A percentile compares a stretch with the other conserved stretches of the same genome.
These are phyloP conservation scores for Boulengeromyrus knoepffleri DNA, from an alignment of 2,113 vertebrate genomes.

Conservation along the genomic window DNA sequence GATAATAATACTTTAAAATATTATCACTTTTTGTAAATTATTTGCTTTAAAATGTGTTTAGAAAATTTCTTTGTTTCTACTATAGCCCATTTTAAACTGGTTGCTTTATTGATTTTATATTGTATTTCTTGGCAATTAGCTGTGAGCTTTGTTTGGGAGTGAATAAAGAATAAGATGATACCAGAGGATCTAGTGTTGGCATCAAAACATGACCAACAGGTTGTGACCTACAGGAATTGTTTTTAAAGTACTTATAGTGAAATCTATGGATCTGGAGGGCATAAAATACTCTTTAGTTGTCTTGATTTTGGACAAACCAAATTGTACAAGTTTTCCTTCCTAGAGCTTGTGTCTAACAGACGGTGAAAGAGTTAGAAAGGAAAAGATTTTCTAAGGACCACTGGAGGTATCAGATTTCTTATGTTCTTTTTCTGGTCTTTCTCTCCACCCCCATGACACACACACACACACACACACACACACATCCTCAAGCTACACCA, in stretches of 20 bases:
- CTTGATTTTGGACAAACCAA: background rate
- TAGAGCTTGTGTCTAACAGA: background rate
- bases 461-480: conserved; percentile 16
- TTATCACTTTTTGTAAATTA: background rate
- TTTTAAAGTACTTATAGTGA: background rate
- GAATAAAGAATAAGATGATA: conserved; percentile 1
- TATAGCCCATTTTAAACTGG: background rate
- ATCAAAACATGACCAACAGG: background rate
- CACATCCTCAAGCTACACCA: conserved; percentile 28
- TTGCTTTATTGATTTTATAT: background rate
- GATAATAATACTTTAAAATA: background rate
- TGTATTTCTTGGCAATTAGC: background rate
- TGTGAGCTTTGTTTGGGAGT: background rate
- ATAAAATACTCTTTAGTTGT: background rate
- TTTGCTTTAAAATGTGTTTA: background rate
- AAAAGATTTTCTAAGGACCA: conserved; percentile 38
- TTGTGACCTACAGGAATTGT: background rate
- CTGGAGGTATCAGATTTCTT: conserved; percentile 47
- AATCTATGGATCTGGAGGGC: background rate
- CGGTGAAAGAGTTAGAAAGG: conserved; percentile 16
- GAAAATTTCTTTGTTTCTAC: background rate
- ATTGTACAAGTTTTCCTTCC: background rate
- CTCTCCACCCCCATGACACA: conserved; percentile 8
- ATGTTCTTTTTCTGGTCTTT: conserved; percentile 24
- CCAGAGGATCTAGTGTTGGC: background rate